Evolutionary conservation across 2,888 invertebrate genomes (phyloP), one percentile per base, ranked within the genome.

Genomic region (Plutella xylostella): DNA sequence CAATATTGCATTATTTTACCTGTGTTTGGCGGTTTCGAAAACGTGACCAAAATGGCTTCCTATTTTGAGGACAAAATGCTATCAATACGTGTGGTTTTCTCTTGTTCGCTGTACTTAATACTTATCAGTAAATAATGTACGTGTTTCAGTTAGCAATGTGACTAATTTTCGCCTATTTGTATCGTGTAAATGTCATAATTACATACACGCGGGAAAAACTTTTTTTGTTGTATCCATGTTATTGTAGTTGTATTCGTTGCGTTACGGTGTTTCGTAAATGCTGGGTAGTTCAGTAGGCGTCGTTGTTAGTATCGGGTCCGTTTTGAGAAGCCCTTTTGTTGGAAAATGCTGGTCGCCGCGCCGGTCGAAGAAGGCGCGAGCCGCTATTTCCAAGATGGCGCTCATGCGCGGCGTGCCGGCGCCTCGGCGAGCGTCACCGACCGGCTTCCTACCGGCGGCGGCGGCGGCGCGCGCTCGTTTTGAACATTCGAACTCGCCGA

Each of bases 21-120:
- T 40, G 2, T 14, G 76, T 82, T 83, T 82, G 80, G 82, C 82
- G 82, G 80, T 73, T 72, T 69, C 56, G 54, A 54, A 68, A 72
- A 72, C 75, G 72, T 76, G 77, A 79, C 73, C 85, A 87, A 86
- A 84, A 87, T 87, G 87, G 87, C 87, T 85, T 78, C 84, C 82
- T 66, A 62, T 70, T 31, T 62, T 63, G 55, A 51, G 55, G 56
- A 61, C 56, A 61, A 58, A 61, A 64, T 58, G 63, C 49, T 43
- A 56, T 64, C 66, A 71, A 62, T 63, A 64, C 39, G 45, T 54
- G 53, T 51, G 33, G 55, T 51, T 55, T 47, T 47, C 40, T 45
- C 44, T 51, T 49, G 53, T 47, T n/a, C 5, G n/a, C n/a, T n/a
- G n/a, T n/a, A n/a, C n/a, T n/a, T n/a, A n/a, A n/a, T n/a, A n/a